Percentiles rank a stretch among this genome's conserved stretches.
These are phyloP conservation scores for Carpatolechia fugitivella DNA, from an alignment of 2,888 invertebrate genomes.

Conservation along the genomic window DNA sequence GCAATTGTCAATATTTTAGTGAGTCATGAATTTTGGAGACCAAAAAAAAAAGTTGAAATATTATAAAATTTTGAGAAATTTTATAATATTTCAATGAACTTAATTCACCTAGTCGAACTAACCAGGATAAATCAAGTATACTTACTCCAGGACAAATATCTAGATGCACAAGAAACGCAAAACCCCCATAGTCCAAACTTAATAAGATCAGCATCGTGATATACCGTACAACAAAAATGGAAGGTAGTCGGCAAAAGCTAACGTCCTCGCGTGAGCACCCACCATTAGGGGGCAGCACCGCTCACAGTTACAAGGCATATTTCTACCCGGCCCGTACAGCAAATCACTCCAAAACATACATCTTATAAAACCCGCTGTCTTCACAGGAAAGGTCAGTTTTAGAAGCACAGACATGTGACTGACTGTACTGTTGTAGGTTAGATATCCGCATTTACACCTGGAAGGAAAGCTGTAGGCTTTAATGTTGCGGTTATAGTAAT, in stretches of 20 bases:
- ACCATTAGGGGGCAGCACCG: conserved; percentile 20
- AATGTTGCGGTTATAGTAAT: not conserved
- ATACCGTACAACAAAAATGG: conserved; percentile 7
- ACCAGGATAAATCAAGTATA: no score
- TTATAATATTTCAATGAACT: no score
- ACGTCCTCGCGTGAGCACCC: conserved; percentile 18
- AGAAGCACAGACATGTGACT: not conserved
- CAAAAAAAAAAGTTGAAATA: no score
- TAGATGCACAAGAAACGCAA: no score
- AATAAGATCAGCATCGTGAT: not conserved
- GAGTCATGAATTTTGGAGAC: no score
- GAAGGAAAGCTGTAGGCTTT: not conserved
- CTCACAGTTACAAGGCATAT: conserved; percentile 17
- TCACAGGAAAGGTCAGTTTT: not conserved
- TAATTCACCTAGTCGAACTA: no score
- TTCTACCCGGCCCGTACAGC: not conserved
- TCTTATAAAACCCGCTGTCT: not conserved
- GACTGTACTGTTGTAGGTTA: not conserved
- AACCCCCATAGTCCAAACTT: not conserved
- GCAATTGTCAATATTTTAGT: no score
- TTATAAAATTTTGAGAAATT: no score
- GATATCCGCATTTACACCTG: conserved; percentile 5
- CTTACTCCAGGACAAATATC: no score
- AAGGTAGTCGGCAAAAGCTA: conserved; percentile 10
- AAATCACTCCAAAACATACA: not conserved